Conservation (phyloP, 2,797 vertebrate species). For the Crax fasciolata region DNA sequence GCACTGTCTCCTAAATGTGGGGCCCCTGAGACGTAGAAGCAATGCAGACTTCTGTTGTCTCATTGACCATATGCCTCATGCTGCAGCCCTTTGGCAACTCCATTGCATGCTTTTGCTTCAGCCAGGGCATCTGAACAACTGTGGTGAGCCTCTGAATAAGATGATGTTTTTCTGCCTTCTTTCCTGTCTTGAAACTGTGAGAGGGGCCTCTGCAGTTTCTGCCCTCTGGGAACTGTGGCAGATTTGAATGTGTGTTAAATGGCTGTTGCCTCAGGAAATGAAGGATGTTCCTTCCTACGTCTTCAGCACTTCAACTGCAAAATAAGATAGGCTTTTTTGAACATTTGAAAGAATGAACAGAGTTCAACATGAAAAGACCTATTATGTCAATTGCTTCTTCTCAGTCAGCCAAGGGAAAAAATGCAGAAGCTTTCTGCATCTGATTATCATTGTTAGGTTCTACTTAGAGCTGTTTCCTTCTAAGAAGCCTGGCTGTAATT, state of each 20-base stretch:
- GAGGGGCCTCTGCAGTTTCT: background rate
- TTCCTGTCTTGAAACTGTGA: background rate
- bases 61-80: accelerated
- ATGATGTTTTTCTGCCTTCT: background rate
- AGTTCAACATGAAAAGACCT: background rate
- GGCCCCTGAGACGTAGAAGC: background rate
- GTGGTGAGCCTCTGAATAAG: background rate
- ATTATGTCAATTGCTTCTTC: background rate
- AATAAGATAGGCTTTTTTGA: slow-evolving; percentile 7
- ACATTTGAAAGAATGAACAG: background rate
- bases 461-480: background rate
- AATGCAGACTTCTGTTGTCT: background rate
- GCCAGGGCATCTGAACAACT: background rate
- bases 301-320: background rate
- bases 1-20: background rate
- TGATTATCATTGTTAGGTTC: slow-evolving; percentile 24
- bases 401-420: slow-evolving; percentile 3
- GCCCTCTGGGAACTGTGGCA: background rate
- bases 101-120: background rate
- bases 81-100: background rate
- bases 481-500: slow-evolving; percentile 2
- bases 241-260: background rate
- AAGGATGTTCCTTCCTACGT: background rate
- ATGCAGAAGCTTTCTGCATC: slow-evolving; percentile 14
- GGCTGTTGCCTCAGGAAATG: background rate